Evolutionary conservation across 2,888 invertebrate genomes (phyloP), one percentile per base, ranked within the genome.

Genomic region (Eilema caniola): DNA sequence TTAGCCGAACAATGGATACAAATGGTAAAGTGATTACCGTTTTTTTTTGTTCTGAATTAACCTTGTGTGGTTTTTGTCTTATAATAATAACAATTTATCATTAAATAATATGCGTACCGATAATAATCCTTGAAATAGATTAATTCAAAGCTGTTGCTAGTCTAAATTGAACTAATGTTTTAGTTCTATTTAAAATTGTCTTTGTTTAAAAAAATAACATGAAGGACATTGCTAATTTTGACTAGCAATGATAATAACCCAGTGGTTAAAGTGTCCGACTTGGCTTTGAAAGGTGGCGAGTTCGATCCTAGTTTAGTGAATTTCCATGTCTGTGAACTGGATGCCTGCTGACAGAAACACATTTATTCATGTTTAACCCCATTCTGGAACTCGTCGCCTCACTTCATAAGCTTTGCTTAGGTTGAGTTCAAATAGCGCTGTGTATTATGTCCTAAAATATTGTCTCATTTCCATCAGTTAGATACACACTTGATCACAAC

Each of bases 1-100:
- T 70, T 69, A 67, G 71, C 69, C 71, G 14, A 70, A 69, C 65
- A 41, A 66, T 47, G 31, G n/a, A n/a, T 65, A 61, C 20, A 61
- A 37, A 41, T 37, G 16, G 25, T 10, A 33, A 11, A 67, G 31
- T n/a, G 24, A 41, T 23, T 57, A 31, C 53, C 1, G 25, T n/a
- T 53, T 31, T 28, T 33, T 64, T 47, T 64, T 37, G 8, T 20
- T 28, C 11, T 28, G 28, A 53, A 64, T 47, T n/a, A 47, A 28
- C 41, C 28, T 53, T 64, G 25, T n/a, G 20, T 25, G 5, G 14
- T 59, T 59, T 59, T 59, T 59, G 25, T 24, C 25, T 59, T 16
- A 16, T 16, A 16, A 59, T 16, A 25, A 59, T 16, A 59, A 59
- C 16, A 59, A 25, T 25, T 59, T 59, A 59, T 59, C 25, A 59